Evolutionary conservation across 2,113 vertebrate genomes (phyloP), one percentile per base, ranked within the genome.

Genomic region (Melanerpes formicivorus): DNA sequence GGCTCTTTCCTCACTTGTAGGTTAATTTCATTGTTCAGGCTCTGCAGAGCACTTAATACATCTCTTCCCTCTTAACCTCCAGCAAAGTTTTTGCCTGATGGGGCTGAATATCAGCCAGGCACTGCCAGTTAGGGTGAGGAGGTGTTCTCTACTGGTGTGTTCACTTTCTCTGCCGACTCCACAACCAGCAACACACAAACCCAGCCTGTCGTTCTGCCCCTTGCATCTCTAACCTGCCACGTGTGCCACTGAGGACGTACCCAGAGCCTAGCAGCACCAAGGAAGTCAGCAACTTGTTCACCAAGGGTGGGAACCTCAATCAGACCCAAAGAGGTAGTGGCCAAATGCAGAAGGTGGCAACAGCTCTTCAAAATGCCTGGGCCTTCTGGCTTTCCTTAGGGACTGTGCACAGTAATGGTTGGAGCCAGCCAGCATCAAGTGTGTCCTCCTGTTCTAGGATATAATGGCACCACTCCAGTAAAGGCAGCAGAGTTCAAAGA

Each of bases 1-100:
- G 88, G 46, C 60, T 72, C 93, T 79, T 96, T 92, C 84, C 86
- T 86, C 89, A 63, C 64, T 96, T 89, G 91, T 80, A 94, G 60
- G 75, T 75, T 83, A 78, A 90, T 91, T 81, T 59, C 88, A 93
- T 92, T 96, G 94, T 87, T 90, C 90, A 74, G 40, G 48, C 78
- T 67, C 81, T 74, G 73, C 44, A 70, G 62, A 85, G 80, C 80
- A 92, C 18, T 29, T 83, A 92, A 88, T 90, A 84, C 76, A 78
- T 67, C 63, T 34, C 59, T 92, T 85, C 59, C 29, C 79, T 80
- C 73, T 66, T 72, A 80, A 60, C 88, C 50, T 55, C 18, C 84
- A 88, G 75, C 48, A 85, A 73, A 59, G 40, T 56, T 32, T 60
- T 66, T 60, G 56, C 10, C 48, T 58, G 52, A 48, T 42, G 10